phyloP scores from a whole-genome alignment of 2,113 vertebrate genomes.

The Thalassoma bifasciatum region DNA sequence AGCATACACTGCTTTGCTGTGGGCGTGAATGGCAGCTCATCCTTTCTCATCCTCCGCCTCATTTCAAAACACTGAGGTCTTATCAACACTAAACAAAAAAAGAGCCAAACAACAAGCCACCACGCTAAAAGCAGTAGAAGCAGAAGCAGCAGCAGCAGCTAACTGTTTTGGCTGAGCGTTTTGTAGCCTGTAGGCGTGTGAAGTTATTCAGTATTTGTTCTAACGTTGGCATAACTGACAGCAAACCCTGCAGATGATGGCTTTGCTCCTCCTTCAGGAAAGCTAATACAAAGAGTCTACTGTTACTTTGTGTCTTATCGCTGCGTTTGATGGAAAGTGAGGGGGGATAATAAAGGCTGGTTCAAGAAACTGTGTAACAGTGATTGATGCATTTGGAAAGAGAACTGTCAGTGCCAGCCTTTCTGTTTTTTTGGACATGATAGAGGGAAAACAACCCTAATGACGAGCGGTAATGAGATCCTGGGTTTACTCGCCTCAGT shows the following conservation, averaged over 20 bases:
- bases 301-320: slow-evolving; percentile 9
- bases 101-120: slow-evolving; percentile 18
- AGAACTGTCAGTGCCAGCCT: slow-evolving; percentile 3
- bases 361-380: slow-evolving; percentile 2
- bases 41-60: slow-evolving; percentile 15
- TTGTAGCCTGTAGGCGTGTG: slow-evolving; percentile 5
- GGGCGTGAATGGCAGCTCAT: slow-evolving; percentile 36
- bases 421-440: neutral
- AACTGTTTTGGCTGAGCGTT: neutral
- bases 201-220: slow-evolving; percentile 17
- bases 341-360: neutral
- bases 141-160: neutral
- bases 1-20: neutral
- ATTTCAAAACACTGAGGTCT: slow-evolving; percentile 16
- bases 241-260: neutral
- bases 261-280: neutral
- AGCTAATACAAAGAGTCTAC: slow-evolving; percentile 9
- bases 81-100: slow-evolving; percentile 38
- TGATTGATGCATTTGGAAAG: slow-evolving; percentile 19
- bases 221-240: neutral
- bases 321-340: neutral
- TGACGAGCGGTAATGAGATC: slow-evolving; percentile 37
- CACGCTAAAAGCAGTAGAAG: slow-evolving; percentile 10
- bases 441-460: neutral
- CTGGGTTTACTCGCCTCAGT: neutral